These are phyloP conservation scores for Brachystomella parvula DNA, from an alignment of 1,140 invertebrate genomes.

Conservation along the genomic window DNA sequence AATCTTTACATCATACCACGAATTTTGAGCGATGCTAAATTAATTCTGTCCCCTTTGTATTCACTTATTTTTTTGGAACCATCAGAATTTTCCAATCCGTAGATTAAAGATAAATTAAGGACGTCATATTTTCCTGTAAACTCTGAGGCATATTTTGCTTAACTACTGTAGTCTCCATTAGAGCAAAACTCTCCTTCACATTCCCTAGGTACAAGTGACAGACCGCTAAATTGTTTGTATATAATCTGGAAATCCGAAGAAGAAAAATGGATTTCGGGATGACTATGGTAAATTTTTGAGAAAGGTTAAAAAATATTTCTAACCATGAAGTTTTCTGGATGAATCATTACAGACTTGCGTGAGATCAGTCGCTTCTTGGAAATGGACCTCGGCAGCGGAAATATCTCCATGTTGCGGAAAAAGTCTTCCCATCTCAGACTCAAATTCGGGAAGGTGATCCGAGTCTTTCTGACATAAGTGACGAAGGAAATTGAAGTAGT, in stretches of 20 bases:
- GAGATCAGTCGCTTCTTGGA: constrained; percentile 51
- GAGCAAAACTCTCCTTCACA: constrained; percentile 70
- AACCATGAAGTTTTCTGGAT: constrained; percentile 78
- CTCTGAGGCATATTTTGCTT: constrained; percentile 67
- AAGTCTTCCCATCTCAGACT: constrained; percentile 72
- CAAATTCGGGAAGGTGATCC: constrained; percentile 48
- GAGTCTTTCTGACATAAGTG: constrained; percentile 42
- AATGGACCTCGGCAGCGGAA: constrained; percentile 61
- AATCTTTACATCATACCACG: too few species aligned
- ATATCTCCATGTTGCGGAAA: constrained; percentile 78
- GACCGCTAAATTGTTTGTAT: constrained; percentile 86
- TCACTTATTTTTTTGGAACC: constrained; percentile 74
- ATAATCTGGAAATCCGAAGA: constrained; percentile 52
- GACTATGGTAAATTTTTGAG: background rate
- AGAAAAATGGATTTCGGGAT: constrained; percentile 2
- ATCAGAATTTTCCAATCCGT: constrained; percentile 84
- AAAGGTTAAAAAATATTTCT: constrained; percentile 29
- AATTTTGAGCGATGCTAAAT: constrained; percentile 54
- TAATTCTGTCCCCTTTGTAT: constrained; percentile 72
- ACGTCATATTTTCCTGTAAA: constrained; percentile 76
- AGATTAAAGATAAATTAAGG: too few species aligned
- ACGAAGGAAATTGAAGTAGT: constrained; percentile 48
- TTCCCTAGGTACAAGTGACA: constrained; percentile 80
- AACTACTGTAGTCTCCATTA: constrained; percentile 74
- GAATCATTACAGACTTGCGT: constrained; percentile 66